Base-by-base conservation (phyloP, 2,113 vertebrate genomes). In the Melanostigma gelatinosum region DNA sequence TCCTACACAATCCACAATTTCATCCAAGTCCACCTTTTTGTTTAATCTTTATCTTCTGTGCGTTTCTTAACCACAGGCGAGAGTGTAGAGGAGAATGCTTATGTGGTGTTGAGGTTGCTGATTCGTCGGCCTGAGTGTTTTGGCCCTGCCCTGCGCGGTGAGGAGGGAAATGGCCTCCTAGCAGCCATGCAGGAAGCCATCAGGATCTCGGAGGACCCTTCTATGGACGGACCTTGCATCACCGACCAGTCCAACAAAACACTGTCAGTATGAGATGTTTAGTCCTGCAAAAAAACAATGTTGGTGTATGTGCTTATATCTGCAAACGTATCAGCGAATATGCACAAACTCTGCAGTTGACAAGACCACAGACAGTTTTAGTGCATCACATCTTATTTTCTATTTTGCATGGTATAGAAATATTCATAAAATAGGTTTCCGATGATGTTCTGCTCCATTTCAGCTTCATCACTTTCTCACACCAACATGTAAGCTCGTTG, bases 1-100 rank as follows among this genome's bases (percentile, higher is more conserved):
- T 69, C 6, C 15, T 8, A 32, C 42, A 36, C 13, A 50, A 18
- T 18, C 52, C 11, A 32, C 11, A 62, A 10, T 50, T 34, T 61
- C 20, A 48, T 27, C 15, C 16, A 40, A 40, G 12, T 18, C 46
- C 13, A n/a, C 3, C 5, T 42, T 11, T 24, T 32, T 44, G 18
- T 5, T 46, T 34, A 3, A 0, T 58, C 9, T 42, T 54, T 0
- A 48, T 29, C 12, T 46, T 62, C 4, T 61, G 1, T 69, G 18
- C 1, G 4, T 70, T 79, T 9, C 36, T 60, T 52, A n/a, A 72
- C n/a, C 34, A 8, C 73, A 99, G 98, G 97, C 80, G 98, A 99
- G 75, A 98, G 97, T 2, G 97, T 99, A 63, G 97, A 99, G 79
- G 97, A 99, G 83, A 99, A 99, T 8, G 97, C 98, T 24, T 98